phyloP scores from a whole-genome alignment of 2,797 vertebrate species.

The Molossus alvarezi region DNA sequence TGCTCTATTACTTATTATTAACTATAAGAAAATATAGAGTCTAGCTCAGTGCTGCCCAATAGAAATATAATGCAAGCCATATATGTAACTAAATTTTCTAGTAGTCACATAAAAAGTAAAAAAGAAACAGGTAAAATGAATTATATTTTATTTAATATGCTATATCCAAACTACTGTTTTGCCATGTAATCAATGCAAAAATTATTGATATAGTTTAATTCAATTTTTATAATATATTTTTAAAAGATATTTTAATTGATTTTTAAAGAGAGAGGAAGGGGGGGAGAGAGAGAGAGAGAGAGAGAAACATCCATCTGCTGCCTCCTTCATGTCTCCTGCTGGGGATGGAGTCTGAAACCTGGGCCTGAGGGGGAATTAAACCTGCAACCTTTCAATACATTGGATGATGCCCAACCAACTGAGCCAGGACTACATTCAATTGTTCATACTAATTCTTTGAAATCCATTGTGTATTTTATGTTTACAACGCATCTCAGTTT shows the following conservation, averaged over 20 bases:
- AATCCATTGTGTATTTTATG: constrained; percentile 19
- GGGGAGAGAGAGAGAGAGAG: background rate
- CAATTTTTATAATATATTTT: background rate
- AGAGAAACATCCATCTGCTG: background rate
- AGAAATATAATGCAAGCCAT: background rate
- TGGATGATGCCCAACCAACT: background rate
- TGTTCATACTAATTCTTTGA: constrained; percentile 34
- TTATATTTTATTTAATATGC: constrained; percentile 1
- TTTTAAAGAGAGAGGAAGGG: background rate
- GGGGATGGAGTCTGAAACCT: background rate
- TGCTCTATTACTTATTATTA: background rate
- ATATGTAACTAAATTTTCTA: constrained; percentile 20
- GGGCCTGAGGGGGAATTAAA: background rate
- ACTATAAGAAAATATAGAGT: constrained; percentile 5
- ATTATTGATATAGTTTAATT: background rate
- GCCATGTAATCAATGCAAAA: background rate
- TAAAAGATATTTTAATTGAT: background rate
- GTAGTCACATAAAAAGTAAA: background rate
- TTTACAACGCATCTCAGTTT: background rate
- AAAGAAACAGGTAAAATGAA: background rate
- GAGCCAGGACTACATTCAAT: background rate
- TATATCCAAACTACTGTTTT: background rate
- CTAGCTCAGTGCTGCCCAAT: background rate
- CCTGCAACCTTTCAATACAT: background rate
- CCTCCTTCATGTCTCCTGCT: too few species aligned